phyloP scores from a whole-genome alignment of 1,140 invertebrate genomes.

The Whitmania pigra region DNA sequence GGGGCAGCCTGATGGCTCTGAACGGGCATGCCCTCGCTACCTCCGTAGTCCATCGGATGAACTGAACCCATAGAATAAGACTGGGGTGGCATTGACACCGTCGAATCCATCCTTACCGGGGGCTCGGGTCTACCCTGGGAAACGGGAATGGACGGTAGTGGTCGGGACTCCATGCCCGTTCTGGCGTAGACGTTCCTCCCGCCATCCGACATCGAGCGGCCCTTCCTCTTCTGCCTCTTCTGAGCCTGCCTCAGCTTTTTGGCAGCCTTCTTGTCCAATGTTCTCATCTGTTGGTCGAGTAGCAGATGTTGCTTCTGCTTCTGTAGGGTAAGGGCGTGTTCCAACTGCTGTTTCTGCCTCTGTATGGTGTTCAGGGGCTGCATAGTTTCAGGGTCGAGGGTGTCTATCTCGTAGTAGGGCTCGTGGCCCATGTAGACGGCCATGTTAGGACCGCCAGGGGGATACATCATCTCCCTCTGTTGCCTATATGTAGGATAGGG shows the following conservation, averaged over 20 bases:
- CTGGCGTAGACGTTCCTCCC: slow-evolving; percentile 14
- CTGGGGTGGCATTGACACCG: too few relatives aligned
- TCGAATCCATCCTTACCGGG: too few relatives aligned
- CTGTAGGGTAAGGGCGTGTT: background rate
- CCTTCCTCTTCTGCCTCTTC: background rate
- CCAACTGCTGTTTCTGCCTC: background rate
- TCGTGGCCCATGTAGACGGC: slow-evolving; percentile 21
- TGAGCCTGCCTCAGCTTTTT: background rate
- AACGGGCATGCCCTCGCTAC: background rate
- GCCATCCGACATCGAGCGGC: background rate
- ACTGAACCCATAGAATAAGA: too few relatives aligned
- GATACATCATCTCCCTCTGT: slow-evolving; percentile 4
- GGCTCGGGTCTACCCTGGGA: background rate
- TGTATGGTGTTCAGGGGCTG: slow-evolving; percentile 17
- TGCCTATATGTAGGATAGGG: too few relatives aligned
- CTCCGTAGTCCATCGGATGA: background rate
- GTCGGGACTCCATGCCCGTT: slow-evolving; percentile 12
- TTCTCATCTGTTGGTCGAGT: background rate
- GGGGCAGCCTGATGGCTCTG: background rate
- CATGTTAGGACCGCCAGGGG: slow-evolving; percentile 16
- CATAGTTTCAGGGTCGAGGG: slow-evolving; percentile 18
- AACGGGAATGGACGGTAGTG: slow-evolving; percentile 13
- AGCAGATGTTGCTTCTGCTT: background rate
- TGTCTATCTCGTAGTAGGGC: slow-evolving; percentile 20
- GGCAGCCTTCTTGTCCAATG: background rate